Conservation (phyloP, 1,140 invertebrate species). For the Lucilia sericata region DNA sequence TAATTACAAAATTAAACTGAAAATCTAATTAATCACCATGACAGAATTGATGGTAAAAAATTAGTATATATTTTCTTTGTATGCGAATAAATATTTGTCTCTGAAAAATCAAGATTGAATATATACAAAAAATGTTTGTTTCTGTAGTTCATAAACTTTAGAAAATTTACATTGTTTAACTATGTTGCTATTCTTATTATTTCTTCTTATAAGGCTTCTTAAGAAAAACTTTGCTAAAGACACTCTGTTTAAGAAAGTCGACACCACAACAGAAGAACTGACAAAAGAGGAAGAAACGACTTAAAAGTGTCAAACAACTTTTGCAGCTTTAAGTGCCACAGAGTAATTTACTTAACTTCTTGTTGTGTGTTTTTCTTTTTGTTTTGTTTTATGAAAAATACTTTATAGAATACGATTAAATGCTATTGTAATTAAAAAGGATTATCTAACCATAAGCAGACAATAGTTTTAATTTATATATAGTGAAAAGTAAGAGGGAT, state of each 20-base stretch:
- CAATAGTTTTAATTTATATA: neutral
- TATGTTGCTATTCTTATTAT: too few relatives aligned
- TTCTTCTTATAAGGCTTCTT: too few relatives aligned
- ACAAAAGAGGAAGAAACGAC: too few relatives aligned
- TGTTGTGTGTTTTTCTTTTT: neutral
- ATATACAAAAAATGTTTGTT: too few relatives aligned
- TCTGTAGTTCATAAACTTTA: too few relatives aligned
- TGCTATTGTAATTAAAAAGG: neutral
- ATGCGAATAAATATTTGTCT: too few relatives aligned
- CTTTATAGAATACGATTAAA: neutral
- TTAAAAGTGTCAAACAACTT: neutral
- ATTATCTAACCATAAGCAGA: slow-evolving; percentile 12
- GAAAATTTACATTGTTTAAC: too few relatives aligned
- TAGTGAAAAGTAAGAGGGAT: neutral
- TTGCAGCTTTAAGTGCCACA: too few relatives aligned
- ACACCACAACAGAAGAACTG: too few relatives aligned
- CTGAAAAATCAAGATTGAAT: too few relatives aligned
- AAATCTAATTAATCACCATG: slow-evolving; percentile 14
- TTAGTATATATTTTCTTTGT: neutral
- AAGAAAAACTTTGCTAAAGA: too few relatives aligned
- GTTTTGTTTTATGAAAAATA: neutral
- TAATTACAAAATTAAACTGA: neutral
- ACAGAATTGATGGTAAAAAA: neutral
- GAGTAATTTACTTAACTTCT: neutral
- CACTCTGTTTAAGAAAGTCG: too few relatives aligned